Evolutionary conservation across 2,888 invertebrate species (phyloP).

Genomic region (Agrochola lychnidis): DNA sequence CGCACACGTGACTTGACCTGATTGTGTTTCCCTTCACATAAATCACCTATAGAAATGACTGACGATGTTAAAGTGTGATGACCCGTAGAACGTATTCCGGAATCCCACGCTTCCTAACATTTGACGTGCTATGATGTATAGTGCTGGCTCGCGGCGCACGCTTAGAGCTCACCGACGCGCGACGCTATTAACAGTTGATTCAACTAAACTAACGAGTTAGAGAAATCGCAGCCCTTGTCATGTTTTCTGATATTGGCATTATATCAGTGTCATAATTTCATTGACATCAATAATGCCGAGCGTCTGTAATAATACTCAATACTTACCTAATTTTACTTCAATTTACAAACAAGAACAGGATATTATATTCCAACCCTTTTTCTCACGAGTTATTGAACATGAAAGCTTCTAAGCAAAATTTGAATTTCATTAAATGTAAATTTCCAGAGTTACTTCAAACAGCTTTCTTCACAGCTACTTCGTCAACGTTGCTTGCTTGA

Average conservation of each 20-base stretch:
- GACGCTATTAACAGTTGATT: no score
- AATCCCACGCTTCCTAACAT: neutral
- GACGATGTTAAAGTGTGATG: neutral
- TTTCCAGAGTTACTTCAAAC: neutral
- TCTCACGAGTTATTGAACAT: neutral
- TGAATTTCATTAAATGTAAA: neutral
- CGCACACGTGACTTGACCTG: neutral
- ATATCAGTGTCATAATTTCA: neutral
- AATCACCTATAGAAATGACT: slow-evolving; percentile 12
- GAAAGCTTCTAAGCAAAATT: neutral
- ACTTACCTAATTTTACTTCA: neutral
- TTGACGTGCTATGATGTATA: slow-evolving; percentile 16
- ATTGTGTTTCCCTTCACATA: neutral
- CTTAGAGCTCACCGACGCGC: neutral
- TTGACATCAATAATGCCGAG: neutral
- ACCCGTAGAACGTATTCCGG: slow-evolving; percentile 2
- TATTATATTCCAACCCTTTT: neutral
- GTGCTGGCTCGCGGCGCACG: no score
- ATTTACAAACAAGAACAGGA: neutral
- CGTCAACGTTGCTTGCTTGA: neutral
- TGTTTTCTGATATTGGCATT: neutral
- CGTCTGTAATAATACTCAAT: neutral
- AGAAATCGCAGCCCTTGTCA: neutral
- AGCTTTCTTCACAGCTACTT: neutral
- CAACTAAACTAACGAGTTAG: neutral